Conservation (phyloP, 2,888 invertebrate genomes). For the Pseudolycoriella hygida region DNA sequence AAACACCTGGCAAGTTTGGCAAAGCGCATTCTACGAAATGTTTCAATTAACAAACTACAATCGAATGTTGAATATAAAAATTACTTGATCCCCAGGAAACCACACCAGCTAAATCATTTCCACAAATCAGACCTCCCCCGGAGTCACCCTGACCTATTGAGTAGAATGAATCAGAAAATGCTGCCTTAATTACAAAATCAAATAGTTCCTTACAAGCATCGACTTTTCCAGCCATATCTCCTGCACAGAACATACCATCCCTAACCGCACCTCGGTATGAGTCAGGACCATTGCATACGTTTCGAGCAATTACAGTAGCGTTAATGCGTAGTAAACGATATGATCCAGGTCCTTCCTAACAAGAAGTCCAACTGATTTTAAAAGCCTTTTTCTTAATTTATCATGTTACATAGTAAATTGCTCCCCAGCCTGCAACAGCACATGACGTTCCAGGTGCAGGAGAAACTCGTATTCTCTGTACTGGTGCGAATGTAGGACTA, state of each 20-base stretch:
- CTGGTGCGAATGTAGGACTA: background rate
- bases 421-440: background rate
- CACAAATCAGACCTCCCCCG: background rate
- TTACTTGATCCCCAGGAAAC: background rate
- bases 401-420: background rate
- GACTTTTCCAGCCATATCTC: background rate
- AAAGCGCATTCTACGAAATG: too few relatives aligned
- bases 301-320: background rate
- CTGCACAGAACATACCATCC: background rate
- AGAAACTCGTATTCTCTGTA: background rate
- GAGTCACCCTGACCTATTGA: background rate
- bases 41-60: too few relatives aligned
- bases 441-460: background rate
- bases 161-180: background rate
- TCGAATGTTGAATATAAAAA: too few relatives aligned
- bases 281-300: background rate
- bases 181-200: background rate
- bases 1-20: too few relatives aligned
- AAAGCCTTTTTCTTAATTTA: background rate
- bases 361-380: background rate
- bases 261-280: background rate
- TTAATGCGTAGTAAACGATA: background rate
- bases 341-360: background rate
- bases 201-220: background rate
- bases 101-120: background rate